Evolutionary conservation across 2,113 vertebrate species (phyloP), one percentile per base, ranked within the genome.

Genomic region (Leptobrachium ailaonicum): DNA sequence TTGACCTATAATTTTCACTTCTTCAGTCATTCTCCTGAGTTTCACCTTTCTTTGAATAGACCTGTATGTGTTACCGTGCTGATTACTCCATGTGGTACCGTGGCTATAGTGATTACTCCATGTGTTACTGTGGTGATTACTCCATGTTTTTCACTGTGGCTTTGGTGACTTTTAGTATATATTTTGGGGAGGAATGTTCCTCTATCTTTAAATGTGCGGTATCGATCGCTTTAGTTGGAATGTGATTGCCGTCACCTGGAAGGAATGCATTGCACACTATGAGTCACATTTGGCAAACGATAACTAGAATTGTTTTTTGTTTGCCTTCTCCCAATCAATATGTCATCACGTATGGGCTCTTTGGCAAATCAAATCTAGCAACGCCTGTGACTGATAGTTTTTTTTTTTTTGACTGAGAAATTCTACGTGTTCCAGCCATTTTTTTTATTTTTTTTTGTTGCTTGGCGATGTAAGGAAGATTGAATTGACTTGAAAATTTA

Each of bases 281-380:
- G 32, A 20, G 8, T 20, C 75, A 69, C 13, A n/a, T 1, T 69
- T 58, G 56, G 13, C 13, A 14, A 60, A 11, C 13, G 56, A 11
- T 60, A 20, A 20, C 66, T 20, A 20, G 58, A 14, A 42, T 10
- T 8, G 50, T 32, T 32, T 74, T 60, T 14, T 68, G 75, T 77
- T 76, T 76, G 63, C 42, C 66, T 68, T n/a, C 41, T 32, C 50
- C n/a, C 13, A 66, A 77, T 77, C 75, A 69, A 77, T 77, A 77
- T 2, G 2, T 58, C 41, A 66, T 14, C 47, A 68, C n/a, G 64
- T 54, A 68, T 47, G 13, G 20, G 20, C 20, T 53, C 66, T 56
- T 42, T 68, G 40, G 8, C 47, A 43, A 68, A 20, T 68, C 54
- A 10, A 32, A 56, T 44, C n/a, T 67, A 77, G 12, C 75, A 68